Evolutionary conservation across 2,797 vertebrate genomes (phyloP).

Genomic region (Thalassophryne amazonica): DNA sequence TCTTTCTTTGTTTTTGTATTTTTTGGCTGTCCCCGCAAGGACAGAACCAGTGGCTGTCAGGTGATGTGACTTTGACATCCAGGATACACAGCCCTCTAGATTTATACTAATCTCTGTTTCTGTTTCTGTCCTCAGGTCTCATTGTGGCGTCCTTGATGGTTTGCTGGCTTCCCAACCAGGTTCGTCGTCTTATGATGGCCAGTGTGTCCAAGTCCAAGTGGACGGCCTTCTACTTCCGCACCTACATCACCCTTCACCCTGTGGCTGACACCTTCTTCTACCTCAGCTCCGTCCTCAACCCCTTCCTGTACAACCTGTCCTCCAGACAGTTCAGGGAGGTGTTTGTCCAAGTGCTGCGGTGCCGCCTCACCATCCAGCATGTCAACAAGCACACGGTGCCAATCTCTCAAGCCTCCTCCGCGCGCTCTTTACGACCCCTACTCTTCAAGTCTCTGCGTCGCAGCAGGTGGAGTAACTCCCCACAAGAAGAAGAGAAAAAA

Average conservation of each 20-base stretch:
- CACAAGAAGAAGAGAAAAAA: background rate
- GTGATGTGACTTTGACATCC: too few species aligned
- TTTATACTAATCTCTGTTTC: background rate
- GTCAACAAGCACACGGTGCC: slow-evolving; percentile 78
- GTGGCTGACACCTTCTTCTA: slow-evolving; percentile 92
- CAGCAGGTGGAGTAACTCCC: background rate
- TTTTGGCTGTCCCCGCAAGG: too few species aligned
- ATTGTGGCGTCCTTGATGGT: slow-evolving; percentile 86
- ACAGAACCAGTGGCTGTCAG: too few species aligned
- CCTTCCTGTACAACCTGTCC: slow-evolving; percentile 92
- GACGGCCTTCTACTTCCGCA: slow-evolving; percentile 80
- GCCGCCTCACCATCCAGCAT: slow-evolving; percentile 82
- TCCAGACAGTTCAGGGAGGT: slow-evolving; percentile 89
- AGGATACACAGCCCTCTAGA: too few species aligned
- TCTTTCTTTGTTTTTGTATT: too few species aligned
- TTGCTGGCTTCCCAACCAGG: slow-evolving; percentile 95
- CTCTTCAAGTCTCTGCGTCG: slow-evolving; percentile 64
- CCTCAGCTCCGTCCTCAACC: slow-evolving; percentile 94
- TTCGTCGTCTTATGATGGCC: slow-evolving; percentile 88
- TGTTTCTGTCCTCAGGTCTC: slow-evolving; percentile 73
- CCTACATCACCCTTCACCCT: slow-evolving; percentile 83
- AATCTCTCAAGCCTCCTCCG: slow-evolving; percentile 22
- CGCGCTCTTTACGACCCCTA: slow-evolving; percentile 71
- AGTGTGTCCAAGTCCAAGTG: slow-evolving; percentile 83
- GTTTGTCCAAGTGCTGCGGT: slow-evolving; percentile 88